Percentiles rank a stretch among this genome's conserved stretches.
Evolutionary conservation across 2,888 invertebrate genomes (phyloP).

Genomic region (Idaea dimidiata): DNA sequence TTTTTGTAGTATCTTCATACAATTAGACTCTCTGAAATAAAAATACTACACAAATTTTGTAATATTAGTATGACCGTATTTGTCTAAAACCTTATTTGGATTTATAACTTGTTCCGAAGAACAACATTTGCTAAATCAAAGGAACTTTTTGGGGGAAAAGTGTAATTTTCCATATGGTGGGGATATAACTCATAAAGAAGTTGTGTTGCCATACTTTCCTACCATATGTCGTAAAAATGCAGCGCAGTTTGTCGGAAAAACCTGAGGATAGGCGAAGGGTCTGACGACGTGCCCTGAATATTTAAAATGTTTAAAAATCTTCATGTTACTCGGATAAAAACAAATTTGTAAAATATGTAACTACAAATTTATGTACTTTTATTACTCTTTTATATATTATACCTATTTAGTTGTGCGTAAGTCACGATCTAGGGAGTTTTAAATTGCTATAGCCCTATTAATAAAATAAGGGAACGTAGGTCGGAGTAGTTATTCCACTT

Average conservation of each 20-base stretch:
- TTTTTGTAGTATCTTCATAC: background rate
- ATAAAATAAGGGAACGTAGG: no score
- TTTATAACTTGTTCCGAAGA: background rate
- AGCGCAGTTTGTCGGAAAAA: conserved; percentile 54
- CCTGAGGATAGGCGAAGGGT: conserved; percentile 49
- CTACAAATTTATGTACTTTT: conserved; percentile 5
- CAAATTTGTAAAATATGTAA: conserved; percentile 27
- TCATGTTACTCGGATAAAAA: conserved; percentile 40
- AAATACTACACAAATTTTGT: no score
- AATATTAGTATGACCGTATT: no score
- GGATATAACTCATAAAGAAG: conserved; percentile 25
- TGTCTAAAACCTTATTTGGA: background rate
- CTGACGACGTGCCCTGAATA: conserved; percentile 58
- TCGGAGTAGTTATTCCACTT: no score
- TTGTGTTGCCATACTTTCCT: conserved; percentile 22
- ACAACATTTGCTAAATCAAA: conserved; percentile 12
- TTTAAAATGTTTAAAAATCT: conserved; percentile 60
- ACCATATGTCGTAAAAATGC: conserved; percentile 50
- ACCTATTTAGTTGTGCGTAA: no score
- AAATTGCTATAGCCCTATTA: no score
- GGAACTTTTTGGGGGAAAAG: conserved; percentile 16
- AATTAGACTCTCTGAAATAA: background rate
- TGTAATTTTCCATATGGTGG: conserved; percentile 23
- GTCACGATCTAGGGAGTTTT: no score
- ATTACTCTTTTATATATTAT: no score